Base-by-base conservation (phyloP, 2,797 vertebrate genomes). In the Cossypha niveicapilla region DNA sequence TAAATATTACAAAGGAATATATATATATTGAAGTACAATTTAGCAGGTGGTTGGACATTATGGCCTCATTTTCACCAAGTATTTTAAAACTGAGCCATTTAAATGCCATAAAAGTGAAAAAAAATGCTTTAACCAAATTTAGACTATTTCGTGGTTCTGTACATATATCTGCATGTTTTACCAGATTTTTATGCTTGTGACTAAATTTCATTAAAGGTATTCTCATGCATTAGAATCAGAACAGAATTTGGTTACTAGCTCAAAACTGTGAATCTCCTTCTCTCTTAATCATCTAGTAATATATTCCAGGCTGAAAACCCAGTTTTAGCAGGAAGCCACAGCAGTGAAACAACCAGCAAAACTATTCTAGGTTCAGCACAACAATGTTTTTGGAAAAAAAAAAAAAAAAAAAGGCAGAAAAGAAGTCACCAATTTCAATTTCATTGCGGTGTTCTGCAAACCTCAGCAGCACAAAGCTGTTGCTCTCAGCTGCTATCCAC, bases 291-390 rank as follows among this genome's bases (percentile, higher is more conserved):
- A 76, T 71, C 77, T 86, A 35, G 60, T 79, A 78, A 93, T 62
- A 86, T 61, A 93, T 72, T 93, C 62, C 85, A 92, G 82, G 41
- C 87, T 92, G 30, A 84, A 95, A 89, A 75, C 9, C 39, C 54
- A 91, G 58, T 51, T 92, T 92, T 91, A 94, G 86, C 80, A 92
- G 81, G 73, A 91, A 95, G 86, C 90, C 94, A 92, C 88, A 92
- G 71, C 45, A 86, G 74, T 47, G 48, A 67, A 94, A 90, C 76
- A 86, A 90, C 56, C 62, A 76, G 67, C 1, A 73, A 86, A 93
- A 93, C 86, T 94, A 90, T 95, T 95, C 92, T 85, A 93, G 71
- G 73, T 93, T 94, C 77, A 93, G 74, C 51, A 79, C 63, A 92
- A 73, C 35, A 37, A 19, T 51, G 61, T 90, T 86, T 80, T 83